Evolutionary conservation across 2,113 vertebrate species (phyloP), one percentile per base, ranked within the genome.

Genomic region (Tyto alba): DNA sequence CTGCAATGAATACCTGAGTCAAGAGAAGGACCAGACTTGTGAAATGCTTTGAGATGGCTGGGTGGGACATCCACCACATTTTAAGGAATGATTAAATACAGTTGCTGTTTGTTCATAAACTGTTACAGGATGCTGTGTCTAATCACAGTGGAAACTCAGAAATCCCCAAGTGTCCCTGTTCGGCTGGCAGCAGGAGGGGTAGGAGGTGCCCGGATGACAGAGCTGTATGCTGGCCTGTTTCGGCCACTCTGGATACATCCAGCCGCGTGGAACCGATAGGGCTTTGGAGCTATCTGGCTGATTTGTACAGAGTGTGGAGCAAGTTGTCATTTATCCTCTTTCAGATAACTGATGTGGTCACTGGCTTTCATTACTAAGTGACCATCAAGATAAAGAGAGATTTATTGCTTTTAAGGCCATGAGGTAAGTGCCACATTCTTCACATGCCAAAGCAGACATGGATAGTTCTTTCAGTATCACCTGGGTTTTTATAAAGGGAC

Each of bases 361-460:
- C 78, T 78, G 48, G 21, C 85, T 91, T 89, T 89, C 94, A 82
- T 89, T 93, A 78, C 71, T 56, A 68, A 88, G 66, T 91, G 84
- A 72, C 90, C 87, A 93, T 66, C 50, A 91, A 75, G 77, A 87
- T 89, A 91, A 93, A 91, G 52, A 92, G 57, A 95, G 67, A 94
- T 90, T 92, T 71, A 86, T 79, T 88, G 63, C 41, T 92, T 80
- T 86, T 57, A 83, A 85, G 48, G 50, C 67, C 69, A 73, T 48
- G 59, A 76, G 34, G 68, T 59, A 83, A 90, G 75, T 71, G 85
- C 45, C 5, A 3, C 34, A 41, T 76, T 92, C 85, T 69, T 73
- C 59, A 80, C 22, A 14, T 47, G 29, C 66, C 43, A 83, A 82
- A 94, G 82, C 52, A 85, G 75, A 50, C n/a, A 21, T 18, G 8